Evolutionary conservation across 2,888 invertebrate species (phyloP), one percentile per base, ranked within the genome.

Genomic region (Abrostola triplasia): DNA sequence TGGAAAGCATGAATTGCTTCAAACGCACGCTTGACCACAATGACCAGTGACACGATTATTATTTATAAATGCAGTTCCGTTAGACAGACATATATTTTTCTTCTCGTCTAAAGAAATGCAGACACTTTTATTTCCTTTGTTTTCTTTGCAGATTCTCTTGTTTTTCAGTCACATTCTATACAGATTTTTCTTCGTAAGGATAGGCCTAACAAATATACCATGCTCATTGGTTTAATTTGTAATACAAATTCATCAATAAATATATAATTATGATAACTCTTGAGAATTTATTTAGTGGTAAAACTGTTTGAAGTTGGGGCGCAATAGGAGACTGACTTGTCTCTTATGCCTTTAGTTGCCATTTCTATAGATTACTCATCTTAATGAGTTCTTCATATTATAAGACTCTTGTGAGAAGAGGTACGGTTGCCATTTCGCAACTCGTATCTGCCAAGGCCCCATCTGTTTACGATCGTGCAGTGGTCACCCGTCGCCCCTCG

Each of bases 401-500:
- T 24, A 24, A 24, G 24, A 24, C 24, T 24, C 24, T 24, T 24
- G 24, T 24, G 24, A 24, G 24, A 24, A 2, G 24, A 24, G 4
- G 24, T 24, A 24, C 24, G 24, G 10, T 36, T 41, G 61, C 13
- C 42, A 73, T 68, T 74, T 70, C 49, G 62, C 62, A 47, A 56
- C 47, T 64, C 48, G 63, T 65, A 68, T 72, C 64, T 63, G 53
- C 64, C 82, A 84, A 84, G 81, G 82, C 59, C 80, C 70, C 70
- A 67, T 78, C 83, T 83, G 79, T 83, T 79, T 79, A 80, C 75
- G 49, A 68, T 73, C 65, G 71, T 70, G 73, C 76, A 73, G 67
- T 60, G 77, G 74, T 84, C 77, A 82, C 80, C 81, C 82, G 77
- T 70, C 70, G 84, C 64, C 69, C 77, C 80, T 70, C 80, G 61